Conservation (phyloP, 1,140 invertebrate species). For the Aphelinus atriplicis region DNA sequence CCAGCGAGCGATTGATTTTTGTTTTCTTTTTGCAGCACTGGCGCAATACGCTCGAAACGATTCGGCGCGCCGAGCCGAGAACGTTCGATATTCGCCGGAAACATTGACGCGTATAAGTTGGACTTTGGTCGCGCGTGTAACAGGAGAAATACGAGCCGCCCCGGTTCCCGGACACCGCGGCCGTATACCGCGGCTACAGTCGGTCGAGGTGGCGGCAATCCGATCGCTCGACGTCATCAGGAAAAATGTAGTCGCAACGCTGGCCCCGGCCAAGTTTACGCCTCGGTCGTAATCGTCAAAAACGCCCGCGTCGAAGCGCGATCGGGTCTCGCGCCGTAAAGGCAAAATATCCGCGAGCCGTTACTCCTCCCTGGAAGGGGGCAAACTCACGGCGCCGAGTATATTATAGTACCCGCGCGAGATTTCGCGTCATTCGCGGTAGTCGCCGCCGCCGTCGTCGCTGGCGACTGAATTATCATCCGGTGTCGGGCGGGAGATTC, state of each 20-base stretch:
- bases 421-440: not conserved
- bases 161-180: not conserved
- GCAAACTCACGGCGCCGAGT: too few species aligned
- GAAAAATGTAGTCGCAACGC: not conserved
- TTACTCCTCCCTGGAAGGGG: too few species aligned
- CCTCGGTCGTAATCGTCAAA: conserved; percentile 19
- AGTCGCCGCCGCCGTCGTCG: not conserved
- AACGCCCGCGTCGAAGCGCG: not conserved
- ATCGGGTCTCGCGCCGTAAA: conserved; percentile 17
- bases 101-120: too few species aligned
- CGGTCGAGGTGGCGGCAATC: not conserved
- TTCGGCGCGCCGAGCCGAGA: too few species aligned
- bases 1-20: too few species aligned
- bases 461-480: not conserved
- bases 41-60: too few species aligned
- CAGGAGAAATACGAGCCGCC: too few species aligned
- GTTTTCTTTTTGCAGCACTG: too few species aligned
- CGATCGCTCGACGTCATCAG: not conserved
- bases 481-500: not conserved
- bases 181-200: not conserved
- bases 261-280: conserved; percentile 8
- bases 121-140: too few species aligned
- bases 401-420: too few species aligned
- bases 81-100: too few species aligned
- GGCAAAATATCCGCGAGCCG: not conserved